Evolutionary conservation across 1,140 invertebrate species (phyloP).

Genomic region (Plectus sambesii): DNA sequence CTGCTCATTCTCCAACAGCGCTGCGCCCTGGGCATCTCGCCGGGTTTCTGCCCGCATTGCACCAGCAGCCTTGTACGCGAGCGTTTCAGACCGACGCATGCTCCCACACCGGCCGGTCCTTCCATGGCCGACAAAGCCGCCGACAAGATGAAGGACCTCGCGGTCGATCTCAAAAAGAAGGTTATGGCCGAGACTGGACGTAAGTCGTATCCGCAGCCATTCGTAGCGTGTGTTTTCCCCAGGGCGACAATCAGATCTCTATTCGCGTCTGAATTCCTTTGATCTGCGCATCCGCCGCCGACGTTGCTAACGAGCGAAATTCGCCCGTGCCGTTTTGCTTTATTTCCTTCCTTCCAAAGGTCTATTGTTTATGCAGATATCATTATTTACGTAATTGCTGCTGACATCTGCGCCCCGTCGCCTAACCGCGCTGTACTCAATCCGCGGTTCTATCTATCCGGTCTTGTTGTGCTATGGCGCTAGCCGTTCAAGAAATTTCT

Average conservation of each 20-base stretch:
- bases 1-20: not conserved
- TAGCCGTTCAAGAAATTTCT: too few species aligned
- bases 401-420: too few species aligned
- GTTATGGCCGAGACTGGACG: conserved; percentile 39
- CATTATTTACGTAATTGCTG: too few species aligned
- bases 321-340: conserved; percentile 2
- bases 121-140: conserved; percentile 27
- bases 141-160: conserved; percentile 32
- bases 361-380: conserved; percentile 12
- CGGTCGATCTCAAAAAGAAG: conserved; percentile 35
- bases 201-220: too few species aligned
- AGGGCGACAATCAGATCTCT: too few species aligned
- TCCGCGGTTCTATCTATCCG: too few species aligned
- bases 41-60: not conserved
- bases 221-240: too few species aligned
- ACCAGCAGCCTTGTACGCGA: not conserved
- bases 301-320: conserved; percentile 5
- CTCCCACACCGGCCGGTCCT: conserved; percentile 36
- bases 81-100: conserved; percentile 22
- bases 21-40: not conserved
- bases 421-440: too few species aligned
- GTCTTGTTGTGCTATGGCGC: too few species aligned
- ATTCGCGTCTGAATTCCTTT: too few species aligned
- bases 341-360: conserved; percentile 12
- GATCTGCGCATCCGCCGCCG: not conserved